These are phyloP conservation scores for Chaetogeoica ovagalla DNA, from an alignment of 2,888 invertebrate species.

Conservation along the genomic window DNA sequence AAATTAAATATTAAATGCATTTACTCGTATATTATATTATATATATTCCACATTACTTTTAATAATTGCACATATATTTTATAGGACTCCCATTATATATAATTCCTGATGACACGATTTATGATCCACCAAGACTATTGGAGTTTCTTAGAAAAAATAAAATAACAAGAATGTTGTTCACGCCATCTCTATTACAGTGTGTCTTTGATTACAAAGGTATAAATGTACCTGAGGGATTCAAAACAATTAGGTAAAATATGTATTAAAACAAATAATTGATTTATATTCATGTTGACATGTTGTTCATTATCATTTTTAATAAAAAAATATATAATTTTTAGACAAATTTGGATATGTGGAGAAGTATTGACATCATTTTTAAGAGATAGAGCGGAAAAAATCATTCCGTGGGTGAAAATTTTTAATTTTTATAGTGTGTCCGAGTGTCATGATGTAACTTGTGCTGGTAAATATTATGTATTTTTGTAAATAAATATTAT, in stretches of 20 bases:
- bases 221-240: conserved; percentile 37
- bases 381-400: conserved; percentile 55
- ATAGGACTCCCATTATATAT: conserved; percentile 57
- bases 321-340: conserved; percentile 32
- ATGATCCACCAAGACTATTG: conserved; percentile 56
- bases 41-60: not conserved
- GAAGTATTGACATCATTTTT: conserved; percentile 57
- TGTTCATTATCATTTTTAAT: not conserved
- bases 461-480: conserved; percentile 54
- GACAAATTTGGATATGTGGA: conserved; percentile 57
- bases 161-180: conserved; percentile 57
- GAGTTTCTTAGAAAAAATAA: conserved; percentile 55
- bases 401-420: conserved; percentile 56
- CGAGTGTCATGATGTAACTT: conserved; percentile 57
- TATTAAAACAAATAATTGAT: not conserved
- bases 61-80: not conserved
- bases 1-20: too few species aligned
- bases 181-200: conserved; percentile 57
- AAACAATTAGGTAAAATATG: conserved; percentile 51
- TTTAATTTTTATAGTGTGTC: conserved; percentile 57
- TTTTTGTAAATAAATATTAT: too few species aligned
- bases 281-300: conserved; percentile 1
- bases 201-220: conserved; percentile 56
- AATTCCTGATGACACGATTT: conserved; percentile 57
- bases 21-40: too few species aligned